Conservation (phyloP, 2,797 vertebrate genomes). For the Tokudaia muenninki region DNA sequence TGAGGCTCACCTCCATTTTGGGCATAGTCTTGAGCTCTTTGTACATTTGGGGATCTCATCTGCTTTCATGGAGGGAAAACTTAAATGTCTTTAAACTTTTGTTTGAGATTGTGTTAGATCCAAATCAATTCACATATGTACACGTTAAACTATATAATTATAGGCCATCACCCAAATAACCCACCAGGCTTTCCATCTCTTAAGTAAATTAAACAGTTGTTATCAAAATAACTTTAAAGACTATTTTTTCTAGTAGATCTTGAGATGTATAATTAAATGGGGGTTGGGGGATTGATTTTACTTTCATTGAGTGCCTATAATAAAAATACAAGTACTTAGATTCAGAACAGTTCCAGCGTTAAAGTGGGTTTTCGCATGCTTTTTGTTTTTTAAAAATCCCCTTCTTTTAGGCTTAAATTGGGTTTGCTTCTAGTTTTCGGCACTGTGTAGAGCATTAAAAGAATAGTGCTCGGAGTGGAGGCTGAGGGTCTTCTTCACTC, state of each 20-base stretch:
- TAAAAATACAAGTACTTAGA: not conserved
- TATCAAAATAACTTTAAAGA: slow-evolving; percentile 75
- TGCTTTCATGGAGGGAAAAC: slow-evolving; percentile 14
- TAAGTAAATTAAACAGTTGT: slow-evolving; percentile 79
- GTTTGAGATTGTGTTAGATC: slow-evolving; percentile 71
- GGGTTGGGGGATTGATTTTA: not conserved
- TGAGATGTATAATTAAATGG: slow-evolving; percentile 50
- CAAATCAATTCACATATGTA: slow-evolving; percentile 63
- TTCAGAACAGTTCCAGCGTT: slow-evolving; percentile 46
- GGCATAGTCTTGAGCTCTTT: slow-evolving; percentile 57
- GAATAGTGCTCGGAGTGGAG: not conserved
- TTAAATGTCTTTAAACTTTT: slow-evolving; percentile 70
- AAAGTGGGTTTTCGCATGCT: slow-evolving; percentile 37
- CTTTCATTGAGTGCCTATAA: slow-evolving; percentile 14
- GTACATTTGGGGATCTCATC: slow-evolving; percentile 12
- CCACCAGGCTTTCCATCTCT: slow-evolving; percentile 54
- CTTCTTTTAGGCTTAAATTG: not conserved
- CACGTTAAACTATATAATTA: slow-evolving; percentile 50
- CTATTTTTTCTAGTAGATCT: slow-evolving; percentile 54
- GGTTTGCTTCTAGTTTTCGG: slow-evolving; percentile 16
- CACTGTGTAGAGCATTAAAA: not conserved
- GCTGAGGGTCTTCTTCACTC: not conserved
- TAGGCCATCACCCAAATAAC: slow-evolving; percentile 63
- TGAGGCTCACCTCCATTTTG: slow-evolving; percentile 21
- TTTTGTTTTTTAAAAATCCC: not conserved